Conservation (phyloP, 2,888 invertebrate species). For the Sminthurides aquaticus region DNA sequence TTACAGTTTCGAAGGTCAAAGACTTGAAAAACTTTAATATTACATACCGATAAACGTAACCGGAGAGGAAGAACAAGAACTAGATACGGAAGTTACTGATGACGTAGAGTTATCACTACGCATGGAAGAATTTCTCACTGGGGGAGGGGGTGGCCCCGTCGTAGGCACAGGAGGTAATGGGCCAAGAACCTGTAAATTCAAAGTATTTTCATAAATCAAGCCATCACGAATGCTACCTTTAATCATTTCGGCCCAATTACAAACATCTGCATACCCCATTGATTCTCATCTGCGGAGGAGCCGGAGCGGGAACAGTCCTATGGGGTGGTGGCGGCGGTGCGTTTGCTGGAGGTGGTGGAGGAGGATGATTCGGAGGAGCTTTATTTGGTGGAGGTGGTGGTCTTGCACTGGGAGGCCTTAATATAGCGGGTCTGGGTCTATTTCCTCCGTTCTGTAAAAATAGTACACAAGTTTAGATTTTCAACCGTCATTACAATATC, state of each 20-base stretch:
- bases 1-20: too few species aligned
- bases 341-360: conserved; percentile 52
- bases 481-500: too few species aligned
- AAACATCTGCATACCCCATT: conserved; percentile 31
- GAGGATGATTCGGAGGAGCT: conserved; percentile 51
- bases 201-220: neutral
- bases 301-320: conserved; percentile 39
- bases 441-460: conserved; percentile 31
- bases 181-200: conserved; percentile 20
- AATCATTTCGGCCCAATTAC: too few species aligned
- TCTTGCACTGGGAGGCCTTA: conserved; percentile 50
- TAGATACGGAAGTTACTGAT: conserved; percentile 34
- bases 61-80: conserved; percentile 15
- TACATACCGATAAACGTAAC: conserved; percentile 13
- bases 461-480: too few species aligned
- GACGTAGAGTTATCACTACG: conserved; percentile 48
- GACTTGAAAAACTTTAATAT: neutral
- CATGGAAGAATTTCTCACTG: conserved; percentile 59
- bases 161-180: conserved; percentile 39
- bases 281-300: conserved; percentile 40
- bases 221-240: neutral
- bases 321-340: conserved; percentile 47
- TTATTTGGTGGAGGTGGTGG: conserved; percentile 51
- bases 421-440: conserved; percentile 33
- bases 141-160: conserved; percentile 53